A percentile compares a stretch with the other conserved stretches of the same genome.
Conservation (phyloP, 2,797 vertebrate genomes). For the Enteromius treurensis region DNA sequence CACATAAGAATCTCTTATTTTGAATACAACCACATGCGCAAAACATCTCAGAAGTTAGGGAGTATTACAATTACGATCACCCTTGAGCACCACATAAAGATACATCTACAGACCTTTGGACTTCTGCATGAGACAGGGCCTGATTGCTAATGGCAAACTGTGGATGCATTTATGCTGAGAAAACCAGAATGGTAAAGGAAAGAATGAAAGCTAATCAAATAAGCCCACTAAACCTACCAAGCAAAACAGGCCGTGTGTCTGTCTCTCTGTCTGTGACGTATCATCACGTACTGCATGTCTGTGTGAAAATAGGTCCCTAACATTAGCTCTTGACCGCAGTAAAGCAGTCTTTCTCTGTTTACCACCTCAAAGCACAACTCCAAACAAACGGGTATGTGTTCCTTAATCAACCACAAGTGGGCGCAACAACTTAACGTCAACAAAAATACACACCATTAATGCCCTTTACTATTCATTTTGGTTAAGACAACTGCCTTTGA, state of each 20-base stretch:
- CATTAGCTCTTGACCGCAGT: slow-evolving; percentile 15
- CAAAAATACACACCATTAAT: background rate
- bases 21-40: background rate
- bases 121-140: background rate
- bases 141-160: slow-evolving; percentile 28
- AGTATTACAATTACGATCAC: slow-evolving; percentile 26
- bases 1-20: background rate
- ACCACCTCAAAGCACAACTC: slow-evolving; percentile 27
- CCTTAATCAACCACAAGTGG: slow-evolving; percentile 34
- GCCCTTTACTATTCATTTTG: background rate
- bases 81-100: background rate
- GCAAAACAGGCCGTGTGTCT: background rate
- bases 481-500: background rate
- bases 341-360: slow-evolving; percentile 2
- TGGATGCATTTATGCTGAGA: slow-evolving; percentile 17
- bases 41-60: slow-evolving; percentile 24
- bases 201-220: slow-evolving; percentile 45
- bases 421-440: slow-evolving; percentile 5
- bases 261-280: slow-evolving; percentile 5
- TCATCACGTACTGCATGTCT: background rate
- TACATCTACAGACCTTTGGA: background rate
- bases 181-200: slow-evolving; percentile 37
- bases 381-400: slow-evolving; percentile 30
- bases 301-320: slow-evolving; percentile 19
- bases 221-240: background rate